These are phyloP conservation scores for Galemys pyrenaicus DNA, from an alignment of 2,113 vertebrate species.

Conservation along the genomic window DNA sequence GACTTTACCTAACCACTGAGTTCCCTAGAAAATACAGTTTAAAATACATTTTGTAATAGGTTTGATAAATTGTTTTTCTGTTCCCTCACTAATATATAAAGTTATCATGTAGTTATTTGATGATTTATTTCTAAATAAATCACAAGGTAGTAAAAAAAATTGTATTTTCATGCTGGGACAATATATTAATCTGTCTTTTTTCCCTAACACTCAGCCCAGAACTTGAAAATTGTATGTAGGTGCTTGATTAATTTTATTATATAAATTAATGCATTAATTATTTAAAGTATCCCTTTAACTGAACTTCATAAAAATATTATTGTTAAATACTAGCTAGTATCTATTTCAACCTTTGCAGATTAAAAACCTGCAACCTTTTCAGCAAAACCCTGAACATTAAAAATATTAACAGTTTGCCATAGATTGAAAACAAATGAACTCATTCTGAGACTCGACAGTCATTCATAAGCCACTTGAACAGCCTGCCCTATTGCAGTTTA, in stretches of 20 bases:
- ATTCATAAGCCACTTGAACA: constrained; percentile 70
- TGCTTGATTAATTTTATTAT: constrained; percentile 60
- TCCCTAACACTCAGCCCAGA: constrained; percentile 31
- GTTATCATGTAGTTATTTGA: constrained; percentile 66
- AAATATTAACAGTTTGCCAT: constrained; percentile 78
- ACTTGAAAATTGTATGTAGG: constrained; percentile 55
- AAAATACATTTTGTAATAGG: constrained; percentile 60
- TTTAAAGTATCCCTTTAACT: constrained; percentile 50
- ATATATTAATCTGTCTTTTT: constrained; percentile 56
- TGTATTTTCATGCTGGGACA: constrained; percentile 19
- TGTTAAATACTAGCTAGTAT: constrained; percentile 60
- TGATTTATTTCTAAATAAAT: constrained; percentile 79
- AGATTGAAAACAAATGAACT: constrained; percentile 82
- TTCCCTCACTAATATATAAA: constrained; percentile 62
- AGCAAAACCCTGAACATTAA: constrained; percentile 68
- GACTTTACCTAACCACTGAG: constrained; percentile 77
- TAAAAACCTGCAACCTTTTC: constrained; percentile 71
- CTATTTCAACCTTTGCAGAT: constrained; percentile 75
- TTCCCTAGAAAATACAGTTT: constrained; percentile 70
- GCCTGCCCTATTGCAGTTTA: constrained; percentile 55
- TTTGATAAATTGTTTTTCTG: constrained; percentile 61
- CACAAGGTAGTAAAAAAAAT: constrained; percentile 60
- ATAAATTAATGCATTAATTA: constrained; percentile 64
- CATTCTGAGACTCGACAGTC: constrained; percentile 69
- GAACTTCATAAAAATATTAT: constrained; percentile 67